Conservation (phyloP, 2,113 vertebrate species). For the Hassar affinis region DNA sequence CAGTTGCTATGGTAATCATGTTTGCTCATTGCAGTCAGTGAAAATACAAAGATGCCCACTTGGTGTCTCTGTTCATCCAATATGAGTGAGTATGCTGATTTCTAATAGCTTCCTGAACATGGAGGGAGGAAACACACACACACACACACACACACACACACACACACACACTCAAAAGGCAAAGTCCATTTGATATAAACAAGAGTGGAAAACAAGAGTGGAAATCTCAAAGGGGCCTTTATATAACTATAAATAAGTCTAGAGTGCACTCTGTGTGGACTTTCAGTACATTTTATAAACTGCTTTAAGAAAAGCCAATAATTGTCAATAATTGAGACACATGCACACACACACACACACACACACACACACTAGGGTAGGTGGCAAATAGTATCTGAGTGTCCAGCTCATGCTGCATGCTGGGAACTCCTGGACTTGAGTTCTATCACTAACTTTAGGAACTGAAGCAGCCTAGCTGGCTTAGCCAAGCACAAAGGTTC, state of each 20-base stretch:
- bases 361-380: background rate
- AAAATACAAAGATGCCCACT: conserved; percentile 45
- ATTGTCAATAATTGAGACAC: background rate
- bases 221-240: background rate
- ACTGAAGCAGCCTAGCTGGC: too few relatives aligned
- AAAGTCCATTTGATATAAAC: background rate
- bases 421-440: too few relatives aligned
- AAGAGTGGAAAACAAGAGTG: background rate
- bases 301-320: background rate
- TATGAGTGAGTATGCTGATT: conserved; percentile 4
- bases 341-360: background rate
- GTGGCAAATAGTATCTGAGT: background rate
- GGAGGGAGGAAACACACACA: background rate
- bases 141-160: too few relatives aligned
- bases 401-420: background rate
- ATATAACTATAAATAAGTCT: background rate
- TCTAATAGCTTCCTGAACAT: background rate
- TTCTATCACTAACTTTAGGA: background rate
- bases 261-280: background rate
- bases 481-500: background rate
- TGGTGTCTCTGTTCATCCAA: conserved; percentile 59
- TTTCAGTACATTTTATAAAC: background rate
- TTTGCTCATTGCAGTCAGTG: conserved; percentile 16
- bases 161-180: too few relatives aligned
- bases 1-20: conserved; percentile 54